These are phyloP conservation scores for Hiodon tergisus DNA, from an alignment of 2,113 vertebrate species.

Conservation along the genomic window DNA sequence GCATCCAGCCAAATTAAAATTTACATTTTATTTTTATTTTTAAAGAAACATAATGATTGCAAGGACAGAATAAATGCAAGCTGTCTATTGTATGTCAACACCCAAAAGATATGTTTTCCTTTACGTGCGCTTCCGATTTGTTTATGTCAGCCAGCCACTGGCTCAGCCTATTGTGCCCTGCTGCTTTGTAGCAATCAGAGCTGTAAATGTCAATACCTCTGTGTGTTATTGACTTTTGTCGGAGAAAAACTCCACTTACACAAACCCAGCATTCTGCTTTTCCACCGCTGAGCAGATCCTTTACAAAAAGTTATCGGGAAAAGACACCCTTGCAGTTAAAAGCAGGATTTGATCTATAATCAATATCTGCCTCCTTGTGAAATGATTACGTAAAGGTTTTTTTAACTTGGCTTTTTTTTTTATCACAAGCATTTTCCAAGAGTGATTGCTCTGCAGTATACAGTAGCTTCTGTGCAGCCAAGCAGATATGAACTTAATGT, in stretches of 20 bases:
- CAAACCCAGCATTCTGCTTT: constrained; percentile 25
- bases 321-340: neutral
- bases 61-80: too few relatives aligned
- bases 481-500: neutral
- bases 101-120: too few relatives aligned
- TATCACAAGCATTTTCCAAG: neutral
- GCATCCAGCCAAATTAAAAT: too few relatives aligned
- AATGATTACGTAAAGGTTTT: neutral
- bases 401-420: neutral
- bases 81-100: too few relatives aligned
- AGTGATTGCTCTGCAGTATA: neutral
- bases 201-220: constrained; percentile 46
- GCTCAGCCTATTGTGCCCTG: constrained; percentile 40
- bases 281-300: constrained; percentile 28
- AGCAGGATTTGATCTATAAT: neutral
- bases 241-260: constrained; percentile 43
- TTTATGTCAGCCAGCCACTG: constrained; percentile 18
- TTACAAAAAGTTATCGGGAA: constrained; percentile 10
- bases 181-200: constrained; percentile 46
- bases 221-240: constrained; percentile 53
- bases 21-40: too few relatives aligned
- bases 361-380: neutral
- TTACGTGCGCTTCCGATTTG: too few relatives aligned
- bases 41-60: too few relatives aligned
- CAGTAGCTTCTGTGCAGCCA: neutral